Evolutionary conservation across 2,797 vertebrate species (phyloP).

Genomic region (Bovichtus diacanthus): DNA sequence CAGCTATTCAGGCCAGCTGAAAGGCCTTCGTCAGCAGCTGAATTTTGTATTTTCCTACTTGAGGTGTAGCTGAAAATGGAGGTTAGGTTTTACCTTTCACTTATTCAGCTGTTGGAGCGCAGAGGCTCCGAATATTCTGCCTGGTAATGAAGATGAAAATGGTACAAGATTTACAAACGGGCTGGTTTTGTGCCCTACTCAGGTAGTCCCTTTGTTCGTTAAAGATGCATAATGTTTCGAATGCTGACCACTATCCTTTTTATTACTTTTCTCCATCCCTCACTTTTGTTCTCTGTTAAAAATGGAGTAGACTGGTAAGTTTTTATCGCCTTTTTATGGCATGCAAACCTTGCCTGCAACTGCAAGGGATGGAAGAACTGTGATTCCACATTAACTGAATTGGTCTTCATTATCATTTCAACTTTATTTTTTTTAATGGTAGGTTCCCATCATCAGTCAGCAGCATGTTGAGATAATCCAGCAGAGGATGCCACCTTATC

Average conservation of each 20-base stretch:
- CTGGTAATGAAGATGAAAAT: slow-evolving; percentile 53
- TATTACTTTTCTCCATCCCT: slow-evolving; percentile 52
- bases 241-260: slow-evolving; percentile 79
- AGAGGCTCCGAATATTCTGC: slow-evolving; percentile 24
- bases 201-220: slow-evolving; percentile 78
- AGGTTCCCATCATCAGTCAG: slow-evolving; percentile 55
- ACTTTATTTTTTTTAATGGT: slow-evolving; percentile 14
- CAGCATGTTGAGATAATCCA: slow-evolving; percentile 52
- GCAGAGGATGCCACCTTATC: slow-evolving; percentile 47
- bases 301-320: slow-evolving; percentile 27
- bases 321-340: slow-evolving; percentile 30
- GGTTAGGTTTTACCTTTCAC: slow-evolving; percentile 42
- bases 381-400: slow-evolving; percentile 42
- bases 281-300: slow-evolving; percentile 46
- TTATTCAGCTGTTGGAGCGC: slow-evolving; percentile 50
- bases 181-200: slow-evolving; percentile 74
- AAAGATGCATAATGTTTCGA: slow-evolving; percentile 69
- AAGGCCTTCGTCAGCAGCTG: slow-evolving; percentile 31
- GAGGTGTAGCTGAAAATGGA: slow-evolving; percentile 35
- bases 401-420: slow-evolving; percentile 36
- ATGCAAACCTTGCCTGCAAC: slow-evolving; percentile 64
- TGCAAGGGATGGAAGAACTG: slow-evolving; percentile 60
- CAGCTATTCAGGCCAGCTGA: slow-evolving; percentile 50
- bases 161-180: slow-evolving; percentile 76
- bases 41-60: slow-evolving; percentile 47